These are phyloP conservation scores for Rutilus rutilus DNA, from an alignment of 2,113 vertebrate genomes.

Conservation along the genomic window DNA sequence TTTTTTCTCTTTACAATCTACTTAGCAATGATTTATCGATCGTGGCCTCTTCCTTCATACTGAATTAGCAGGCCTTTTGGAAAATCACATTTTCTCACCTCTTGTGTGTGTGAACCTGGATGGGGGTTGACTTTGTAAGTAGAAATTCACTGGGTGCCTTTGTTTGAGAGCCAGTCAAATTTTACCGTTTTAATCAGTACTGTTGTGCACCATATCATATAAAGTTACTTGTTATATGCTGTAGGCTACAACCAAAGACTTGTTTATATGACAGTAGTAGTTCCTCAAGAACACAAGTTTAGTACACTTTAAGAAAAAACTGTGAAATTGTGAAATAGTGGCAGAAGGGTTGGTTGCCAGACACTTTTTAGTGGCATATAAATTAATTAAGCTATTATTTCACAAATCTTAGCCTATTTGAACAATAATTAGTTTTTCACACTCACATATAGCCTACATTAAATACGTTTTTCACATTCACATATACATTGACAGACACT, in stretches of 20 bases:
- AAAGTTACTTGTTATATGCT: not conserved
- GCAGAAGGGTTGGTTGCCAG: not conserved
- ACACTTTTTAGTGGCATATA: not conserved
- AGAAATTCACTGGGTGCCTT: not conserved
- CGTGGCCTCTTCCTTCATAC: constrained; percentile 88
- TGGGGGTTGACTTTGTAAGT: constrained; percentile 30
- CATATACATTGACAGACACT: too few species aligned
- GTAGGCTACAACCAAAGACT: not conserved
- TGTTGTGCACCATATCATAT: not conserved
- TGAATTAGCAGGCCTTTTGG: constrained; percentile 99
- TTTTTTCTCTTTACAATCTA: constrained; percentile 94
- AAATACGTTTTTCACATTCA: too few species aligned
- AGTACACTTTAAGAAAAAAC: not conserved
- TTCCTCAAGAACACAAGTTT: not conserved
- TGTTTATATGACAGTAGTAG: not conserved
- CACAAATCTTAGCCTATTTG: too few species aligned
- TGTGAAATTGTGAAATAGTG: not conserved
- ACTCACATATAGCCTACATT: too few species aligned
- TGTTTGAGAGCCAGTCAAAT: not conserved
- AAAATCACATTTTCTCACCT: constrained; percentile 99
- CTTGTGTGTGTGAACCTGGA: constrained; percentile 84
- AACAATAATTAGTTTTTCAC: too few species aligned
- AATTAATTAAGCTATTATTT: too few species aligned
- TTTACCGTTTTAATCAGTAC: not conserved
- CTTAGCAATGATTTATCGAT: constrained; percentile 99